Conservation (phyloP, 2,113 vertebrate genomes). For the Sebastes fasciatus region DNA sequence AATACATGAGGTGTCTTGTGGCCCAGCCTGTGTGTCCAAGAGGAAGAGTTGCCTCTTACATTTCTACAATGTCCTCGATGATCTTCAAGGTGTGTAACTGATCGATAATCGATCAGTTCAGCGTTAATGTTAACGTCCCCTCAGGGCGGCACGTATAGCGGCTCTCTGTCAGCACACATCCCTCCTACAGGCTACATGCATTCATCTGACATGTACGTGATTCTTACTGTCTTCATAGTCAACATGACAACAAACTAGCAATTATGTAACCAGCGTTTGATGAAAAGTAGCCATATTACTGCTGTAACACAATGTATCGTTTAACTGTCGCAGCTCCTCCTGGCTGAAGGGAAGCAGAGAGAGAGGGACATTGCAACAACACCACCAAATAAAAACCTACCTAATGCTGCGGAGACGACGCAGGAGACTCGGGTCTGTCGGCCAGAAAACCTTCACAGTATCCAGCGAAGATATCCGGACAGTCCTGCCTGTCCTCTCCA, state of each 20-base stretch:
- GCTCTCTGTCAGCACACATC: too few relatives aligned
- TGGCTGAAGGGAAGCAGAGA: slow-evolving; percentile 16
- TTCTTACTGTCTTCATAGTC: too few relatives aligned
- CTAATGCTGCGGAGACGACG: slow-evolving; percentile 64
- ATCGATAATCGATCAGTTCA: too few relatives aligned
- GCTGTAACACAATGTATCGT: background rate
- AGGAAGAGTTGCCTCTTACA: background rate
- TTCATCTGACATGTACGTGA: too few relatives aligned
- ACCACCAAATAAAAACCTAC: slow-evolving; percentile 63
- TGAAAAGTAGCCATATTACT: too few relatives aligned
- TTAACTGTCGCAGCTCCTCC: slow-evolving; percentile 39
- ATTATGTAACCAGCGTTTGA: too few relatives aligned
- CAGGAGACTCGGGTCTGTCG: slow-evolving; percentile 44
- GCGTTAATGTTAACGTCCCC: too few relatives aligned
- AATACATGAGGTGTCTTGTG: background rate
- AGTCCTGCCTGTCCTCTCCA: slow-evolving; percentile 30
- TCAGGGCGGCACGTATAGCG: too few relatives aligned
- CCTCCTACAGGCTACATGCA: too few relatives aligned
- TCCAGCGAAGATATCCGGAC: slow-evolving; percentile 24
- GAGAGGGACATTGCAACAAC: slow-evolving; percentile 42
- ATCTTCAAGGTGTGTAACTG: slow-evolving; percentile 10
- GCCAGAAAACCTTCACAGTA: slow-evolving; percentile 33
- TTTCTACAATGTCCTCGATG: slow-evolving; percentile 12
- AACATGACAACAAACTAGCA: too few relatives aligned
- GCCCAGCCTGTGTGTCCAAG: background rate